Evolutionary conservation across 2,113 vertebrate genomes (phyloP), one percentile per base, ranked within the genome.

Genomic region (rat (Rattus norvegicus)): DNA sequence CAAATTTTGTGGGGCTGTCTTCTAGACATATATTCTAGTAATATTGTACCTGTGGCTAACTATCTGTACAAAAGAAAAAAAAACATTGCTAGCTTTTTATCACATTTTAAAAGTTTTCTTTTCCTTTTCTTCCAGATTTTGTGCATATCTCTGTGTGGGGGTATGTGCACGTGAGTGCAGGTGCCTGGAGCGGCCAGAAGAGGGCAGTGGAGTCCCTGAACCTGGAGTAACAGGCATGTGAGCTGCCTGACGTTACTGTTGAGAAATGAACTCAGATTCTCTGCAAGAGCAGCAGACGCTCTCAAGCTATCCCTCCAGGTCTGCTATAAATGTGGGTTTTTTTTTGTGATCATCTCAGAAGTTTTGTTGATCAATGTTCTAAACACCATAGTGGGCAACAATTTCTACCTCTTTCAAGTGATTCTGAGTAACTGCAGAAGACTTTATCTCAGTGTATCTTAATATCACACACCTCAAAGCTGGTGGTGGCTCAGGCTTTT

Each of bases 31-130:
- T 47, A 72, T 79, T 79, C 49, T 13, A 88, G 17, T 10, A 47
- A 49, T 10, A 93, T 19, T 43, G 70, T 76, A 90, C 65, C 52
- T 59, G 43, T 95, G n/a, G 7, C 72, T 88, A 95, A 91, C 19
- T 77, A 94, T 89, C 88, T 95, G 19, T 52, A 90, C 9, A 69
- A 70, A 75, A 73, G 26, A 65, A 10, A 8, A 65, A 11, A 67
- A 93, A 65, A 26, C 69, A 19, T 94, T 54, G 22, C 77, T 94
- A 61, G 26, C 52, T 86, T 59, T 85, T 3, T n/a, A 59, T 20
- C 8, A 80, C 0, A 65, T 94, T 93, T 95, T 43, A 81, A 93
- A 95, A 76, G 63, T 59, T 93, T 88, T 92, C 49, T 19, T 80
- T 39, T 43, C 9, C 63, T 39, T 47, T n/a, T 20, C 70, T 43